Evolutionary conservation across 30 jellyfish, hydroid and myxozoan species (phyloP).

Genomic region (Chrysaora quinquecirrha): DNA sequence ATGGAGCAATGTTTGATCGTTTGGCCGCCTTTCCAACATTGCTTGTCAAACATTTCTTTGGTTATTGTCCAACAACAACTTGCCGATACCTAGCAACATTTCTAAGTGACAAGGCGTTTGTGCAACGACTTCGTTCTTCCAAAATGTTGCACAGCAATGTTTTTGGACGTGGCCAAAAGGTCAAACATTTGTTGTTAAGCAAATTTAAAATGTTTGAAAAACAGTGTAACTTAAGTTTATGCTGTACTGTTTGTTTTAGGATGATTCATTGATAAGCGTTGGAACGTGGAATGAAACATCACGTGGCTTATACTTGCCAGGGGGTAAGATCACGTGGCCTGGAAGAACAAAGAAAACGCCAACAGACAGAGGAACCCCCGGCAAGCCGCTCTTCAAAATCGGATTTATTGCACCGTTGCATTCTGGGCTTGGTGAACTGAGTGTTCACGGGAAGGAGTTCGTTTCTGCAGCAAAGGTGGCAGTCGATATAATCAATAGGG

Average conservation of each 20-base stretch:
- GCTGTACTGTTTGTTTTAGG: constrained; percentile 2
- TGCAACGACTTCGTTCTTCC: no score
- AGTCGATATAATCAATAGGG: constrained; percentile 86
- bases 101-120: no score
- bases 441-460: constrained; percentile 85
- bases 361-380: constrained; percentile 96
- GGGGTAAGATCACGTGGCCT: constrained; percentile 90
- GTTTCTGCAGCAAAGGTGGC: constrained; percentile 97
- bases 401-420: constrained; percentile 94
- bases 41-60: no score
- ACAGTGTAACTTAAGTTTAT: no score
- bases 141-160: no score
- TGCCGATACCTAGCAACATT: no score
- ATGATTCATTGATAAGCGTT: constrained; percentile 10
- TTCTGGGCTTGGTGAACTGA: constrained; percentile 79
- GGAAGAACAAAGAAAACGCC: constrained; percentile 94
- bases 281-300: constrained; percentile 95
- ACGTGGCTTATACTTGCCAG: constrained; percentile 60
- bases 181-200: no score
- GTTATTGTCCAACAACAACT: no score
- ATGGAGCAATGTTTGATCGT: no score
- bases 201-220: no score
- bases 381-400: constrained; percentile 90
- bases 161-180: no score
- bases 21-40: no score